Percentiles rank a stretch among this genome's conserved stretches.
These are phyloP conservation scores for Pangasius mekongensis DNA, from an alignment of 2,797 vertebrate species.

Conservation along the genomic window DNA sequence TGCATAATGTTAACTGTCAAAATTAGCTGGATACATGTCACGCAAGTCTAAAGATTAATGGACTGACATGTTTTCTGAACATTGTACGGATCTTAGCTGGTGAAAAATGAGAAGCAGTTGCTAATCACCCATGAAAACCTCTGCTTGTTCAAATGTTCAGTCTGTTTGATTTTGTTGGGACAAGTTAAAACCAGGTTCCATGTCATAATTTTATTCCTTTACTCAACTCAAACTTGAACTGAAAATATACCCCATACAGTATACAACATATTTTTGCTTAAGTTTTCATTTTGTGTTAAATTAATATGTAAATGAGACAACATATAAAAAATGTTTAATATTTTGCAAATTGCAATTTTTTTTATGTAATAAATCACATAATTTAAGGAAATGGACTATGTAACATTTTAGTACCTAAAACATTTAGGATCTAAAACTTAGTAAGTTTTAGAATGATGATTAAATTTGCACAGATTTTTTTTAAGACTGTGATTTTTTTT, in stretches of 20 bases:
- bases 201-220: background rate
- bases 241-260: background rate
- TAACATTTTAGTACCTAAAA: background rate
- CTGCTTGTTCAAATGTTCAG: background rate
- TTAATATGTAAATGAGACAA: background rate
- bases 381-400: background rate
- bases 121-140: conserved; percentile 6
- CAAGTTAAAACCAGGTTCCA: background rate
- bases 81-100: background rate
- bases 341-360: background rate
- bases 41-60: background rate
- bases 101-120: background rate
- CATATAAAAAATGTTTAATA: background rate
- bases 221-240: background rate
- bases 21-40: background rate
- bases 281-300: background rate
- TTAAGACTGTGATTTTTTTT: background rate
- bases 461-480: background rate
- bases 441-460: background rate
- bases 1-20: background rate
- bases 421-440: no score
- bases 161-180: background rate
- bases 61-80: background rate
- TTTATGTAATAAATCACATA: background rate
- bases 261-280: background rate